phyloP scores from a whole-genome alignment of 2,113 vertebrate species.

The Cebus imitator region DNA sequence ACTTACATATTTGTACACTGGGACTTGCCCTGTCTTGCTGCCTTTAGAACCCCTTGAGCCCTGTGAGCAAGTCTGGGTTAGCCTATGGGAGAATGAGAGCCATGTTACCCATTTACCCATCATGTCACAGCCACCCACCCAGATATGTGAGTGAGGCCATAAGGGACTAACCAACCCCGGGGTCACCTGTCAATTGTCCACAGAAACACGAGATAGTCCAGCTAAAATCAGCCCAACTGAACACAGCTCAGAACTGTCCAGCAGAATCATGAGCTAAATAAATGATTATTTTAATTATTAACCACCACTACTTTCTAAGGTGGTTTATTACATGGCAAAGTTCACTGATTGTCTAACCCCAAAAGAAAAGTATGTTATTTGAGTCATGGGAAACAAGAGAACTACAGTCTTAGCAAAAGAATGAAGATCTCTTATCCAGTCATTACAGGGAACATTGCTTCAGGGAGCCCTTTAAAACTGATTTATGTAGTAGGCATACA shows the following conservation, averaged over 20 bases:
- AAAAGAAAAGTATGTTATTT: constrained; percentile 67
- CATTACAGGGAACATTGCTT: constrained; percentile 80
- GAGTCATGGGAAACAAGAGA: constrained; percentile 72
- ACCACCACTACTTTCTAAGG: constrained; percentile 26
- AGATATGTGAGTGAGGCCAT: not conserved
- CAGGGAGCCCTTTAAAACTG: constrained; percentile 82
- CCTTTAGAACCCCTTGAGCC: not conserved
- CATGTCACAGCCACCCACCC: not conserved
- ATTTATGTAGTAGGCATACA: constrained; percentile 83
- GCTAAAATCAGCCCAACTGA: not conserved
- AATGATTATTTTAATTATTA: not conserved
- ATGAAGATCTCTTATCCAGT: constrained; percentile 79
- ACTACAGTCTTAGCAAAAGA: constrained; percentile 77
- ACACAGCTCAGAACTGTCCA: not conserved
- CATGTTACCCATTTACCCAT: accelerated
- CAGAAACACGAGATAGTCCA: not conserved
- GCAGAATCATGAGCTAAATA: not conserved
- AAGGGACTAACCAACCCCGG: not conserved
- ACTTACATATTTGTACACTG: not conserved
- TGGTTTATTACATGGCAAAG: constrained; percentile 16
- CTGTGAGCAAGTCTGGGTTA: not conserved
- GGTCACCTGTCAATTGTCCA: not conserved
- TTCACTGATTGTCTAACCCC: not conserved
- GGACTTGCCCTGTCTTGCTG: not conserved
- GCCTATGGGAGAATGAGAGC: not conserved